Conservation (phyloP, 2,113 vertebrate genomes). For the Ciconia boyciana region DNA sequence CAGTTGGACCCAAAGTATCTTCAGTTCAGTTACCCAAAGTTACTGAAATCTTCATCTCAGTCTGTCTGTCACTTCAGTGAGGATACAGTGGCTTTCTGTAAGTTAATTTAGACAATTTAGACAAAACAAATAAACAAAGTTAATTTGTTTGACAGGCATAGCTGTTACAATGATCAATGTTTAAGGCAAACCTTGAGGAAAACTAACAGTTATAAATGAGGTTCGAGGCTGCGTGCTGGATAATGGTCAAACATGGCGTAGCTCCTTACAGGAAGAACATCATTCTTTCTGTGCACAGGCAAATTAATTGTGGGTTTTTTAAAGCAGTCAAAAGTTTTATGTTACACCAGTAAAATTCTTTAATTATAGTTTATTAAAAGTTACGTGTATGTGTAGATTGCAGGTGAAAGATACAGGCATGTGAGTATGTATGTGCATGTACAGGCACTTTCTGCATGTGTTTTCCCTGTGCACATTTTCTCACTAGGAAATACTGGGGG, state of each 20-base stretch:
- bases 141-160: neutral
- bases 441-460: neutral
- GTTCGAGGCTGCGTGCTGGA: neutral
- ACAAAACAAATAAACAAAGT: neutral
- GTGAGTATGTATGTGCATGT: neutral
- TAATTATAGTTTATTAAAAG: neutral
- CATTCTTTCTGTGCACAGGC: neutral
- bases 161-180: neutral
- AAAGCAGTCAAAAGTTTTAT: neutral
- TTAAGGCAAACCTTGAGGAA: neutral
- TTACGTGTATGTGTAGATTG: neutral
- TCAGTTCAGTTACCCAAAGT: neutral
- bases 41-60: neutral
- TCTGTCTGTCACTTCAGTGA: neutral
- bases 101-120: too few relatives aligned
- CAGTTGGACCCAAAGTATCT: neutral
- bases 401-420: neutral
- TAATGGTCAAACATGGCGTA: neutral
- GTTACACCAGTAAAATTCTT: neutral
- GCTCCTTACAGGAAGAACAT: neutral
- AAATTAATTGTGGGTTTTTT: neutral
- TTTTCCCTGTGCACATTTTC: neutral
- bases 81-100: neutral
- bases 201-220: neutral
- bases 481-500: neutral